These are phyloP conservation scores for Urocynchramus pylzowi DNA, from an alignment of 2,113 vertebrate genomes.

Conservation along the genomic window DNA sequence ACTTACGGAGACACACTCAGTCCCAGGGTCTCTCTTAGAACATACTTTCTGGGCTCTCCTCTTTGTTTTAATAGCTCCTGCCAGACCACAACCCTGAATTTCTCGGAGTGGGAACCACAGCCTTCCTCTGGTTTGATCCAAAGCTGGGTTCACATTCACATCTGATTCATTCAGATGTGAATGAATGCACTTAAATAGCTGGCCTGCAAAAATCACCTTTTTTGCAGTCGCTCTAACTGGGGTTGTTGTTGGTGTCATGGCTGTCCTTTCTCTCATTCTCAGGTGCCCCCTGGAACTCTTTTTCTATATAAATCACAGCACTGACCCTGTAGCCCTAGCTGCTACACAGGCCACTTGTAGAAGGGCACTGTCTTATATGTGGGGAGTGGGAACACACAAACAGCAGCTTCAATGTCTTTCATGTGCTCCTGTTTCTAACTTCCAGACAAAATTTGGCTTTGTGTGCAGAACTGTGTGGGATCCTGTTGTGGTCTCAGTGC, in stretches of 20 bases:
- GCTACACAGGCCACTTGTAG: background rate
- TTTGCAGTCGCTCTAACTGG: background rate
- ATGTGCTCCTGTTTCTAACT: background rate
- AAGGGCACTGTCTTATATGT: background rate
- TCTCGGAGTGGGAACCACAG: background rate
- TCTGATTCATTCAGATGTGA: background rate
- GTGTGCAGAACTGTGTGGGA: background rate
- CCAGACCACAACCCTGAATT: background rate
- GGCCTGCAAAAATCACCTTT: background rate
- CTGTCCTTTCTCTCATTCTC: background rate
- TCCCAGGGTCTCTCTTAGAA: background rate
- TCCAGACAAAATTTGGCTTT: background rate
- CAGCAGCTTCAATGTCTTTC: background rate
- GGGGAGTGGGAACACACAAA: background rate
- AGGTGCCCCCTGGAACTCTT: background rate
- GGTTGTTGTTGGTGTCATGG: rapidly evolving
- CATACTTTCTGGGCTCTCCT: background rate
- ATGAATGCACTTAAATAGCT: background rate
- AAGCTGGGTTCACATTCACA: too few species aligned
- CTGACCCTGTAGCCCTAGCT: background rate
- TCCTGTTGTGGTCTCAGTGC: background rate
- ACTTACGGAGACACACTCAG: background rate
- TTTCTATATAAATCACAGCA: background rate
- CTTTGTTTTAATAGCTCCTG: background rate
- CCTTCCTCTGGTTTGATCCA: background rate